Conservation (phyloP, 2,113 vertebrate genomes). For the Chaetorhynchus papuensis region DNA sequence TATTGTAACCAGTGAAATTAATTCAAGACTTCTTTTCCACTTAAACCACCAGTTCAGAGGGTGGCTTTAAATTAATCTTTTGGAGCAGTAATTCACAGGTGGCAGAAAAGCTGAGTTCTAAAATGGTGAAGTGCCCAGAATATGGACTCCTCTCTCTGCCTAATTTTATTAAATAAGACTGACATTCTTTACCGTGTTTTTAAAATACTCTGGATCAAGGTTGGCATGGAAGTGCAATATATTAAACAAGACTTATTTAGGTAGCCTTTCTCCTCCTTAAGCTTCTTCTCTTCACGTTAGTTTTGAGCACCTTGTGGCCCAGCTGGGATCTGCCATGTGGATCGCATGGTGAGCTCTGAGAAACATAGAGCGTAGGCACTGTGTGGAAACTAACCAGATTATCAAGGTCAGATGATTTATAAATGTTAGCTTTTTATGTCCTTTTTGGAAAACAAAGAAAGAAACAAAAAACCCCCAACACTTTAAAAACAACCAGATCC, state of each 20-base stretch:
- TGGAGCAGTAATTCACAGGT: background rate
- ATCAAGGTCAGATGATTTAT: background rate
- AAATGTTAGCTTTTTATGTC: background rate
- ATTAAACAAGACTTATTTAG: background rate
- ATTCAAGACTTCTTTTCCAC: background rate
- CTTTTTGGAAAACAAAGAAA: background rate
- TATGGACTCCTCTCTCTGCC: background rate
- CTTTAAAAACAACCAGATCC: background rate
- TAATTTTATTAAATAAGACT: background rate
- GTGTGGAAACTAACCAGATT: background rate
- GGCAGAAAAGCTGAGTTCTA: background rate
- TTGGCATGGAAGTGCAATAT: background rate
- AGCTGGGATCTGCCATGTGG: background rate
- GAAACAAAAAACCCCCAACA: background rate
- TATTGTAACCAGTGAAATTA: background rate
- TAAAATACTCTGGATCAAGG: background rate
- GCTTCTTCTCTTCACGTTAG: background rate
- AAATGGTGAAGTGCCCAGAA: background rate
- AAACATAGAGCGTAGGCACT: background rate
- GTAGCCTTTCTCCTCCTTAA: background rate
- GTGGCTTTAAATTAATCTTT: background rate
- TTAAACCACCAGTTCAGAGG: background rate
- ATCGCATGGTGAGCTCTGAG: background rate
- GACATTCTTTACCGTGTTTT: background rate
- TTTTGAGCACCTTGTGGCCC: background rate